Evolutionary conservation across 2,888 invertebrate genomes (phyloP).

Genomic region (Caenorhabditis angaria): DNA sequence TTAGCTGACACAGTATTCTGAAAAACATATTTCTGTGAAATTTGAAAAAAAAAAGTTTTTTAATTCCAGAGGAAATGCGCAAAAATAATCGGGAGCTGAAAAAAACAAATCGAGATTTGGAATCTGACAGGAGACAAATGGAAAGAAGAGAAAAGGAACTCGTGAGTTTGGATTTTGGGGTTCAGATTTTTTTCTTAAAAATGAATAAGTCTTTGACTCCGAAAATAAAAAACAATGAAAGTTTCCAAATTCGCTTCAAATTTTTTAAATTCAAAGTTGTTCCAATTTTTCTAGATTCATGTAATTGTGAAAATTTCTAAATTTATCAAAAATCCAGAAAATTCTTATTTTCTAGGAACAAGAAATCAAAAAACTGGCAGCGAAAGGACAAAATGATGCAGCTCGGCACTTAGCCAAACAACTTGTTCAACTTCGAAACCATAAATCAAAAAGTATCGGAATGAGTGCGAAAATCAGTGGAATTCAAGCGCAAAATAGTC

Average conservation of each 20-base stretch:
- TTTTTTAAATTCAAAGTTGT: not conserved
- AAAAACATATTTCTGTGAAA: too few relatives aligned
- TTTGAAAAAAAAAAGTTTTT: conserved; percentile 9
- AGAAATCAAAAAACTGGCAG: conserved; percentile 89
- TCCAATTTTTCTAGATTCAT: not conserved
- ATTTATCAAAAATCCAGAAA: conserved; percentile 11
- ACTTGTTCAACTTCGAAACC: conserved; percentile 85
- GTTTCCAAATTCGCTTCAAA: not conserved
- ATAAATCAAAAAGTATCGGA: conserved; percentile 84
- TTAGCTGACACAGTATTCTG: too few relatives aligned
- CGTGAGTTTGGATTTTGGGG: too few relatives aligned
- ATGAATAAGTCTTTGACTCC: too few relatives aligned
- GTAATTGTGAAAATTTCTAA: not conserved
- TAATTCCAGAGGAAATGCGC: conserved; percentile 83
- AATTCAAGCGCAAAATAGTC: conserved; percentile 76
- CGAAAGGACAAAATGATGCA: conserved; percentile 84
- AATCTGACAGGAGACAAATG: conserved; percentile 83
- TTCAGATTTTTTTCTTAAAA: conserved; percentile 2
- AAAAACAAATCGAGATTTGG: conserved; percentile 85
- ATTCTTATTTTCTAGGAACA: conserved; percentile 78
- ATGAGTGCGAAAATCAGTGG: conserved; percentile 83
- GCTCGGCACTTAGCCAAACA: conserved; percentile 84
- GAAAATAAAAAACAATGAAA: too few relatives aligned
- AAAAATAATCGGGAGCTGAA: conserved; percentile 84
- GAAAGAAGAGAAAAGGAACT: conserved; percentile 90